Conservation (phyloP, 2,888 invertebrate species). For the Poecilus cupreus region DNA sequence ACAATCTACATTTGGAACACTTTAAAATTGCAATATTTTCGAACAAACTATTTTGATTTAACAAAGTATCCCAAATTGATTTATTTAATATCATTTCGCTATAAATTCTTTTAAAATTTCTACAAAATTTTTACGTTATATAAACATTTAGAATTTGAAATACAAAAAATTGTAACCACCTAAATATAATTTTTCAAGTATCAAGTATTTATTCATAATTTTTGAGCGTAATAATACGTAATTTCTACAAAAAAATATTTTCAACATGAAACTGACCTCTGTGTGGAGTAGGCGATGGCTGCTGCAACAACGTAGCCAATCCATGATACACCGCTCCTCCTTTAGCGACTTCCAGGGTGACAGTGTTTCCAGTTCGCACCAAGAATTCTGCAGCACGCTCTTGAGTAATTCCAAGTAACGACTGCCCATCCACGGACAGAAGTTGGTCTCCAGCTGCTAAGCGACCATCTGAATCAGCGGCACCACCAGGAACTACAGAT, state of each 20-base stretch:
- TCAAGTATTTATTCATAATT: background rate
- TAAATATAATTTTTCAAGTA: background rate
- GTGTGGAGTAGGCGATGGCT: constrained; percentile 89
- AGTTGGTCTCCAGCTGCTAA: constrained; percentile 98
- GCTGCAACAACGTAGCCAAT: constrained; percentile 92
- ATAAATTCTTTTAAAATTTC: no score
- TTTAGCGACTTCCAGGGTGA: constrained; percentile 96
- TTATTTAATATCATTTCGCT: no score
- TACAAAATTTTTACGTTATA: no score
- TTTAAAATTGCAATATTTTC: background rate
- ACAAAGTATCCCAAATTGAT: no score
- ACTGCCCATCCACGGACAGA: constrained; percentile 96
- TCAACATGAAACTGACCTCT: constrained; percentile 76
- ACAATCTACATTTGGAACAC: constrained; percentile 28
- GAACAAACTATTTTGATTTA: no score
- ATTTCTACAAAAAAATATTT: background rate
- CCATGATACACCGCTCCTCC: constrained; percentile 98
- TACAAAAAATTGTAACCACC: background rate
- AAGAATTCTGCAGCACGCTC: constrained; percentile 96
- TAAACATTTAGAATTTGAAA: no score
- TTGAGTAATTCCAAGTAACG: constrained; percentile 82
- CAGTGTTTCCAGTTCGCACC: constrained; percentile 94
- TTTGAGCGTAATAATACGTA: no score
- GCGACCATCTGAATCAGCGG: constrained; percentile 94
- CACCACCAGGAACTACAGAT: constrained; percentile 96